Evolutionary conservation across 2,888 invertebrate species (phyloP).

Genomic region (Cistogaster globosa): DNA sequence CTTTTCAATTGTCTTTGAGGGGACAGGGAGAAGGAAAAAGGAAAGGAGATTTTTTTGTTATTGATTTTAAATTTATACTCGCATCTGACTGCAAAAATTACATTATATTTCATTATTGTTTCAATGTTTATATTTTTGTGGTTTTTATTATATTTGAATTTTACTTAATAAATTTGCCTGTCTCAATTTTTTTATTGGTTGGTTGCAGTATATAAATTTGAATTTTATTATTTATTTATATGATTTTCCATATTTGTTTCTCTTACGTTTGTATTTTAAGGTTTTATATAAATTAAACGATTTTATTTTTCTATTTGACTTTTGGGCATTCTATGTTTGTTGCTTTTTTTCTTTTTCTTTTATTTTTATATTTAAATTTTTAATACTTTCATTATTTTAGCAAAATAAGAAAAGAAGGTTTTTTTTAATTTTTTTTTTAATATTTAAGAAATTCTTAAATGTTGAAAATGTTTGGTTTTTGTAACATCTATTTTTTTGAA

Average conservation of each 20-base stretch:
- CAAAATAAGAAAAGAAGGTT: conserved; percentile 2
- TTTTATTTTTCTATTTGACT: conserved; percentile 14
- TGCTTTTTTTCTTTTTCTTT: neutral
- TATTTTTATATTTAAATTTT: neutral
- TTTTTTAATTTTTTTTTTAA: neutral
- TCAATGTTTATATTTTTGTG: conserved; percentile 46
- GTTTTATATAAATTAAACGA: conserved; percentile 47
- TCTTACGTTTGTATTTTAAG: conserved; percentile 22
- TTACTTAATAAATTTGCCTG: neutral
- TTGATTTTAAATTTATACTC: conserved; percentile 26
- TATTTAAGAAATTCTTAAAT: conserved; percentile 31
- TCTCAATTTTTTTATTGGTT: conserved; percentile 49
- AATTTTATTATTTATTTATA: conserved; percentile 22
- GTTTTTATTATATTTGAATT: conserved; percentile 21
- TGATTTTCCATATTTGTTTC: conserved; percentile 8
- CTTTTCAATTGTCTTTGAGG: conserved; percentile 30
- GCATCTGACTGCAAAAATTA: conserved; percentile 47
- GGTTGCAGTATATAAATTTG: conserved; percentile 29
- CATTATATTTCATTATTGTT: conserved; percentile 42
- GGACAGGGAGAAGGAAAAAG: conserved; percentile 42
- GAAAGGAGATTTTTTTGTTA: conserved; percentile 35
- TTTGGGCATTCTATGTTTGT: conserved; percentile 28
- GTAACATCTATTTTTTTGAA: conserved; percentile 51
- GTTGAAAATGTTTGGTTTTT: conserved; percentile 17
- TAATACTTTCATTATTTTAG: neutral